Evolutionary conservation across 2,113 vertebrate species (phyloP).

Genomic region (Tursiops truncatus): DNA sequence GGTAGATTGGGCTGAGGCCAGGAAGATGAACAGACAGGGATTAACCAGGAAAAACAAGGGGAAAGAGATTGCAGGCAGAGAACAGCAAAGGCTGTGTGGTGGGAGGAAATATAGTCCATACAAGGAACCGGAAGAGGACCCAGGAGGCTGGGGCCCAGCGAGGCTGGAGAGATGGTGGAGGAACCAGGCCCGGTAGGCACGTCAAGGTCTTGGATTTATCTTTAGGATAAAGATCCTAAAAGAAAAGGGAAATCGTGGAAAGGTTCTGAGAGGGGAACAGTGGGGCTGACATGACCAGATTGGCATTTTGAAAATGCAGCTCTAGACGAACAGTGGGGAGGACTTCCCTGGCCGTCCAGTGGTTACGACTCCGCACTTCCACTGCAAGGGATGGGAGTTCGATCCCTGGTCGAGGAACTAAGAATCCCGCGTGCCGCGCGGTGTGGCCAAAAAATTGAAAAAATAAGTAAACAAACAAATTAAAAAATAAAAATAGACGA

Average conservation of each 20-base stretch:
- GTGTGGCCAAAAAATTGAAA: too few species aligned
- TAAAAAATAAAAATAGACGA: too few species aligned
- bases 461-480: too few species aligned
- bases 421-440: too few species aligned
- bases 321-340: too few species aligned
- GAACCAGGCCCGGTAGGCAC: not conserved
- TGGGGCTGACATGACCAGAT: too few species aligned
- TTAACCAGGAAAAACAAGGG: not conserved
- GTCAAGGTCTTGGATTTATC: not conserved
- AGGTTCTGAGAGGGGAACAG: not conserved
- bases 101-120: not conserved
- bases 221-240: not conserved
- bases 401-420: too few species aligned
- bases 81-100: not conserved
- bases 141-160: not conserved
- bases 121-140: not conserved
- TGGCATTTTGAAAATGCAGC: not conserved
- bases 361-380: too few species aligned
- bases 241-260: not conserved
- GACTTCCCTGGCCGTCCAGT: too few species aligned
- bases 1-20: too few species aligned
- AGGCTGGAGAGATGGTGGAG: not conserved
- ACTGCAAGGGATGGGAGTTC: too few species aligned
- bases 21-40: not conserved
- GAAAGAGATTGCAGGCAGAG: not conserved